Conservation (phyloP, 2,888 invertebrate species). For the Cyclophora albipunctata region DNA sequence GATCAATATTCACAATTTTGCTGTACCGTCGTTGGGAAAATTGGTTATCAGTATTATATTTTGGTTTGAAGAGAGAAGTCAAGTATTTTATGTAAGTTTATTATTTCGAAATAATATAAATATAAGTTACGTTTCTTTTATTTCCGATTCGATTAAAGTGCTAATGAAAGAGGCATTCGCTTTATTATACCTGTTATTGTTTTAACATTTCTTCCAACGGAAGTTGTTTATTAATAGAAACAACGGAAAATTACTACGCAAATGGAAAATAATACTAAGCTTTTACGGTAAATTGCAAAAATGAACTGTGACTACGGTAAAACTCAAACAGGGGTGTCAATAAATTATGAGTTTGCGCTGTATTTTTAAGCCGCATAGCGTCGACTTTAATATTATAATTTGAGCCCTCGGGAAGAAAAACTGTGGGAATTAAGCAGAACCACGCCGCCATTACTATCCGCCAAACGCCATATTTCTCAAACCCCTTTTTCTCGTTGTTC, state of each 20-base stretch:
- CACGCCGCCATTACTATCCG: constrained; percentile 60
- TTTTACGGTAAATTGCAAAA: constrained; percentile 9
- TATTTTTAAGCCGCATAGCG: constrained; percentile 11
- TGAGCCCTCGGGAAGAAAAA: constrained; percentile 45
- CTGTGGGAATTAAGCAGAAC: constrained; percentile 55
- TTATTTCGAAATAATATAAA: too few relatives aligned
- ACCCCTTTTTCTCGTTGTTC: constrained; percentile 63
- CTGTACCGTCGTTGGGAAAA: too few relatives aligned
- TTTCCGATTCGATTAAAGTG: too few relatives aligned
- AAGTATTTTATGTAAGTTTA: too few relatives aligned
- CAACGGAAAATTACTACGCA: background rate
- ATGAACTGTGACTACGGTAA: constrained; percentile 5
- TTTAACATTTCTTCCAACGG: constrained; percentile 5
- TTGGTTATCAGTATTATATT: too few relatives aligned
- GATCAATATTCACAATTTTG: too few relatives aligned
- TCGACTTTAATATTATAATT: constrained; percentile 44
- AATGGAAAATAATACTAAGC: constrained; percentile 4
- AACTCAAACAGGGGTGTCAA: constrained; percentile 8
- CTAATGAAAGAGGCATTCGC: too few relatives aligned
- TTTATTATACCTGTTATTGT: too few relatives aligned
- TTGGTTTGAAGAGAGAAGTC: too few relatives aligned
- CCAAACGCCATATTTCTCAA: constrained; percentile 63
- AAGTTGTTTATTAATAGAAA: background rate
- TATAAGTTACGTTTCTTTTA: too few relatives aligned
- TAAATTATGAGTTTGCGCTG: constrained; percentile 11